Percentiles rank a stretch among this genome's conserved stretches.
Evolutionary conservation across 2,797 vertebrate genomes (phyloP).

Genomic region (Sebastes aleutianus): DNA sequence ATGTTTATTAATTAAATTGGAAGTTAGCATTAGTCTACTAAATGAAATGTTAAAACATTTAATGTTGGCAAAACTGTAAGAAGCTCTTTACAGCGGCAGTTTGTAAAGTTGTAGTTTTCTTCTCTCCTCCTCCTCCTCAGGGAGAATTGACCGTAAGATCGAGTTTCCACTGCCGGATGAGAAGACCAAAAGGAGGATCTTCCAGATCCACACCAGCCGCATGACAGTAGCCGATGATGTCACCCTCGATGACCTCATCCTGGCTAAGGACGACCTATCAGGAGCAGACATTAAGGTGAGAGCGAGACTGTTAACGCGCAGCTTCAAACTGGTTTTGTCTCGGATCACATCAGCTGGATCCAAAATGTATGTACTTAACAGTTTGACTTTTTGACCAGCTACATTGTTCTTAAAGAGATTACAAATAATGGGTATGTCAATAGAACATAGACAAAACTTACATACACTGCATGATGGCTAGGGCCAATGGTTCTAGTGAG

Average conservation of each 20-base stretch:
- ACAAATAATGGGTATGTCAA: neutral
- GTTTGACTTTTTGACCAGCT: neutral
- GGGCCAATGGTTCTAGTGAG: neutral
- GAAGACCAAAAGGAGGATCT: slow-evolving; percentile 97
- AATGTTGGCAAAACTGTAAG: neutral
- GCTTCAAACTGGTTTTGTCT: neutral
- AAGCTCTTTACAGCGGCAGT: neutral
- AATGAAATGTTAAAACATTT: neutral
- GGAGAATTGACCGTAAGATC: slow-evolving; percentile 96
- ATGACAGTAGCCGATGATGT: slow-evolving; percentile 95
- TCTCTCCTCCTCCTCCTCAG: slow-evolving; percentile 60
- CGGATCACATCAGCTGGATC: neutral
- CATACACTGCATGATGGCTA: neutral
- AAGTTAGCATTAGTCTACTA: too few relatives aligned
- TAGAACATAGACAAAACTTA: neutral
- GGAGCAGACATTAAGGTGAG: slow-evolving; percentile 96
- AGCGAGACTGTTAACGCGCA: neutral
- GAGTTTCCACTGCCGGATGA: slow-evolving; percentile 97
- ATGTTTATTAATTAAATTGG: neutral
- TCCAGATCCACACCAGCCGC: slow-evolving; percentile 97
- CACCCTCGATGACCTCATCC: slow-evolving; percentile 93
- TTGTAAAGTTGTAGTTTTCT: neutral
- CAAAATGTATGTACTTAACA: neutral
- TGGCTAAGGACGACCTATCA: slow-evolving; percentile 98
- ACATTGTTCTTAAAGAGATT: neutral